A percentile compares a stretch with the other conserved stretches of the same genome.
These are phyloP conservation scores for Pseudorectes ferrugineus DNA, from an alignment of 2,113 vertebrate species.

Conservation along the genomic window DNA sequence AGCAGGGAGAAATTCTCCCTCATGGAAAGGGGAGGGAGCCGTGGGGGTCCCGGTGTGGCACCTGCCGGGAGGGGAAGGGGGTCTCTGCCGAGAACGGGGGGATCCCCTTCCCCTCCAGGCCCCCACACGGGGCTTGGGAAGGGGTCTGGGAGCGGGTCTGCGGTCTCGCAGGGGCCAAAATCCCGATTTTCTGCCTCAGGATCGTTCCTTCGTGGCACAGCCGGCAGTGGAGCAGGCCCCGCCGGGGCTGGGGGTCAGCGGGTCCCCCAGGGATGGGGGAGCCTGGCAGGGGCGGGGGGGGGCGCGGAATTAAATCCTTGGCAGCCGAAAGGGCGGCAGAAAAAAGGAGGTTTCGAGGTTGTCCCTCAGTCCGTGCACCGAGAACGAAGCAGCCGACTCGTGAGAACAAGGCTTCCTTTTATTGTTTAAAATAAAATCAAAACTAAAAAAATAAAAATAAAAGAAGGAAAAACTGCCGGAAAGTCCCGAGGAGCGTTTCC, in stretches of 20 bases:
- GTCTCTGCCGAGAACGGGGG: neutral
- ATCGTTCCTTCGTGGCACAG: neutral
- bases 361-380: neutral
- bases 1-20: neutral
- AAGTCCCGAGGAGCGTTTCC: neutral
- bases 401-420: slow-evolving; percentile 20
- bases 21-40: neutral
- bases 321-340: neutral
- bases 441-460: neutral
- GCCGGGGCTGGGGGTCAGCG: neutral
- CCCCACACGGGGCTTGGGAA: accelerated
- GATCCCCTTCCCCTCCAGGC: neutral
- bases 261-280: neutral
- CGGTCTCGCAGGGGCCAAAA: neutral
- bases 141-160: accelerated
- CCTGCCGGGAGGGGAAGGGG: neutral
- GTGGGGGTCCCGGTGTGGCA: no score
- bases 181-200: neutral
- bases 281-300: accelerated
- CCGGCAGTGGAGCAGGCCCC: accelerated
- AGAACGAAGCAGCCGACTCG: neutral
- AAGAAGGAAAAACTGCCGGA: neutral
- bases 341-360: neutral
- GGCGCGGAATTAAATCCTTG: neutral
- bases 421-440: neutral